These are phyloP conservation scores for Phoenicopterus ruber DNA, from an alignment of 2,113 vertebrate species.

Conservation along the genomic window DNA sequence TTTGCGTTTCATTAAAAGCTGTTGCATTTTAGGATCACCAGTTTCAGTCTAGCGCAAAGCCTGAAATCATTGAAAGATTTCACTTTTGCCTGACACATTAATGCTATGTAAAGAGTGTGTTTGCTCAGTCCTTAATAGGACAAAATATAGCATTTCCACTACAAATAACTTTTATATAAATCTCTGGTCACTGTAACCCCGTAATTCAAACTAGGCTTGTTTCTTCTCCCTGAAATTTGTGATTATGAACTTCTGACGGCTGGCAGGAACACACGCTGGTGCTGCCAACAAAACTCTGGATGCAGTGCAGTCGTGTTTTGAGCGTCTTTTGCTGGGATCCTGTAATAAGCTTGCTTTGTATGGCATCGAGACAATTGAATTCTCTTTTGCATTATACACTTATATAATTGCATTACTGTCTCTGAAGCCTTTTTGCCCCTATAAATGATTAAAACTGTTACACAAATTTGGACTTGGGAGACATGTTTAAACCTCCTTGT, in stretches of 20 bases:
- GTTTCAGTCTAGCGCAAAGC: not conserved
- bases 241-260: slow-evolving; percentile 18
- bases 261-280: slow-evolving; percentile 36
- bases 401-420: not conserved
- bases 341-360: slow-evolving; percentile 66
- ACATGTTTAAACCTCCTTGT: not conserved
- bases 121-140: not conserved
- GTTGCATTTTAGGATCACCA: not conserved
- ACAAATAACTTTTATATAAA: not conserved
- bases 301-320: not conserved
- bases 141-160: slow-evolving; percentile 8
- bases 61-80: not conserved
- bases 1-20: not conserved
- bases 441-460: slow-evolving; percentile 8
- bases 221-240: slow-evolving; percentile 53
- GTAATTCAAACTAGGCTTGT: slow-evolving; percentile 64
- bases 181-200: slow-evolving; percentile 64
- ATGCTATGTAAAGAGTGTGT: not conserved
- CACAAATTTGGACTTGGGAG: not conserved
- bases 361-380: slow-evolving; percentile 22
- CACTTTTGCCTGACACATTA: not conserved
- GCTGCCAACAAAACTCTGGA: slow-evolving; percentile 53
- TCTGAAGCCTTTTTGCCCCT: not conserved
- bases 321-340: not conserved
- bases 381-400: not conserved